Percentiles rank a stretch among this genome's conserved stretches.
Conservation (phyloP, 2,797 vertebrate genomes). For the Arnoldichthys spilopterus region DNA sequence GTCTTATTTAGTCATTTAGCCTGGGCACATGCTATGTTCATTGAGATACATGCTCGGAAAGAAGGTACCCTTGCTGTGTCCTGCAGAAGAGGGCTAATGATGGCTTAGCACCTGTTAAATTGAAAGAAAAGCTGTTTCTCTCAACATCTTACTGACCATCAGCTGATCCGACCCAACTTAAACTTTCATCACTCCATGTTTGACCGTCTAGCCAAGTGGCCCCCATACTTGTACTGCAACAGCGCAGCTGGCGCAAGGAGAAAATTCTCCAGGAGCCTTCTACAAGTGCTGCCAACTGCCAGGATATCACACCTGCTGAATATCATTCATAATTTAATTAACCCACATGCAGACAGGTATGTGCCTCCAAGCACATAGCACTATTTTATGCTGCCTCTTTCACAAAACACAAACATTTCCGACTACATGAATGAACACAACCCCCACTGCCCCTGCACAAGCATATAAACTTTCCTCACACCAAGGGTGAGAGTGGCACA, state of each 20-base stretch:
- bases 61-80: not conserved
- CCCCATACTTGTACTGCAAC: constrained; percentile 58
- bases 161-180: constrained; percentile 57
- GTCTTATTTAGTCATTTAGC: constrained; percentile 30
- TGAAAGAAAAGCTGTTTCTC: constrained; percentile 34
- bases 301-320: constrained; percentile 65
- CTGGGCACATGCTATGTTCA: not conserved
- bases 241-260: constrained; percentile 55
- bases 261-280: constrained; percentile 46
- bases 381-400: not conserved
- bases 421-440: constrained; percentile 32
- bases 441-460: not conserved
- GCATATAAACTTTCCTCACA: constrained; percentile 24
- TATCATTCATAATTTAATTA: constrained; percentile 64
- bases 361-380: not conserved
- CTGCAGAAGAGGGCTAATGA: constrained; percentile 2
- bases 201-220: constrained; percentile 56
- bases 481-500: constrained; percentile 25
- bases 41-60: not conserved
- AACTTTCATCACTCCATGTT: constrained; percentile 61
- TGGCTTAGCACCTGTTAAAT: constrained; percentile 38
- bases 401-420: not conserved
- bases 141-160: constrained; percentile 51
- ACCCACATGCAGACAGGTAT: constrained; percentile 10
- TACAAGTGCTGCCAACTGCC: constrained; percentile 57